Conservation (phyloP, 2,113 vertebrate species). For the Entomyzon cyanotis region DNA sequence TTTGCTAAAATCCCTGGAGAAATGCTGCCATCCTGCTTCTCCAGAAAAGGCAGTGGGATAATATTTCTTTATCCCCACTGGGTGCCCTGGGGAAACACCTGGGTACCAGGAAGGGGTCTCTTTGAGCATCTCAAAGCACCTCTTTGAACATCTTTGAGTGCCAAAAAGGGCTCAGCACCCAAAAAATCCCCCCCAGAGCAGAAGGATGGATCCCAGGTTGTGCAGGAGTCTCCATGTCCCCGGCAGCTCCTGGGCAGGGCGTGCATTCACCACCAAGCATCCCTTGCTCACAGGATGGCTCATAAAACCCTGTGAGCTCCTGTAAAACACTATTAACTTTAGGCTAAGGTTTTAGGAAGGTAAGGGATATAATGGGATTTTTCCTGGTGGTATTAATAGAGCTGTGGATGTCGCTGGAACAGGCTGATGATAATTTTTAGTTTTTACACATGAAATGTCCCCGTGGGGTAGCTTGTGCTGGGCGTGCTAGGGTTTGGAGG, state of each 20-base stretch:
- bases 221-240: neutral
- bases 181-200: neutral
- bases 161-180: neutral
- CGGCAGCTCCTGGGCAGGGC: neutral
- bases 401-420: neutral
- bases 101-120: neutral
- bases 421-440: neutral
- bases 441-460: neutral
- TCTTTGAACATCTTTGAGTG: neutral
- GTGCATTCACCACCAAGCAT: neutral
- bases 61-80: neutral
- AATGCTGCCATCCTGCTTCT: neutral
- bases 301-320: neutral
- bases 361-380: neutral
- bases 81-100: neutral
- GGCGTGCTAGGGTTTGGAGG: neutral
- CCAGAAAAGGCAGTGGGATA: neutral
- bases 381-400: neutral
- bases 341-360: neutral
- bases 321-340: neutral
- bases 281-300: neutral
- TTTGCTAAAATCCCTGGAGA: neutral
- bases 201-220: fast-evolving
- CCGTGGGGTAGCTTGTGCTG: neutral
- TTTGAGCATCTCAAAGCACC: neutral